Base-by-base conservation (phyloP, 2,797 vertebrate species). In the Tokudaia tokunoshimensis region DNA sequence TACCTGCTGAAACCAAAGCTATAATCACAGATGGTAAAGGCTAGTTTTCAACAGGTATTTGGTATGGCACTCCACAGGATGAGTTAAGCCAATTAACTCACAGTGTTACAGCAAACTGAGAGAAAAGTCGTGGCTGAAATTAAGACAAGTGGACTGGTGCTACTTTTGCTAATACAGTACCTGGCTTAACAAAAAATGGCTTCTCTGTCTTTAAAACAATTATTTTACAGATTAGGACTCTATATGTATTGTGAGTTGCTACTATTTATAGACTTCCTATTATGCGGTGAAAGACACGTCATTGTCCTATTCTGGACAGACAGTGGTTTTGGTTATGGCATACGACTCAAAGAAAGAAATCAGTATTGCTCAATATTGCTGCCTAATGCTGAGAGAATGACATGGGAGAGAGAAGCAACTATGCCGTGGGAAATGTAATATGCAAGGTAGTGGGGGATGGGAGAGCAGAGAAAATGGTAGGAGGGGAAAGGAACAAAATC, bases 41-140 rank as follows among this genome's bases (percentile, higher is more conserved):
- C 83, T 72, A 89, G 52, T 65, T 80, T 95, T 93, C 94, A 94
- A 81, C 72, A 92, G 57, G 52, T 79, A 88, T 92, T 92, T 87
- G 86, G 10, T 89, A 59, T 34, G 8, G 50, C 57, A 61, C 13
- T 26, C 44, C 79, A 83, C 47, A 80, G 89, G 89, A 90, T 76
- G 61, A 52, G 89, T 96, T 67, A 95, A 91, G 50, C n/a, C 95
- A 91, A 91, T 96, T 91, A 97, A 93, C 90, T 78, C 70, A 52
- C 74, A 70, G 15, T 63, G 37, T 74, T 92, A 3, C 63, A 57
- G 52, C n/a, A 61, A 94, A 89, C 34, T 41, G 29, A 93, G 87
- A 82, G 63, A 72, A 81, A 94, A 94, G 31, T 29, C 11, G 0
- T 63, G 29, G 93, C 61, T 94, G 65, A 95, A 97, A 88, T 91